phyloP scores from a whole-genome alignment of 2,797 vertebrate species.

The Craterocephalus amniculus region DNA sequence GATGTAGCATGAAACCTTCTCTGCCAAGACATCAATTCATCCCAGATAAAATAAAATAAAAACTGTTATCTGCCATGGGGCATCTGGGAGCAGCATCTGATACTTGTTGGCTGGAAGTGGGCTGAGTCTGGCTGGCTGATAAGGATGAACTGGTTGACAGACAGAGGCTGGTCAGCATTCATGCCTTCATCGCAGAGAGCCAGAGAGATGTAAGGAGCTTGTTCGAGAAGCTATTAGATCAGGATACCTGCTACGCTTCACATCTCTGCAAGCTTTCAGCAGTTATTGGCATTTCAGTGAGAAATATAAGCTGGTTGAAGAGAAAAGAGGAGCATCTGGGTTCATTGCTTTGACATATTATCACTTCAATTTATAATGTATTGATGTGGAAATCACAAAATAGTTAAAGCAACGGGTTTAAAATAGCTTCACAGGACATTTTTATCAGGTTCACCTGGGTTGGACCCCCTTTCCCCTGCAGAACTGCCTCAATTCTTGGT shows the following conservation, averaged over 20 bases:
- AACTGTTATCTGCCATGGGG: constrained; percentile 28
- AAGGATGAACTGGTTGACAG: constrained; percentile 56
- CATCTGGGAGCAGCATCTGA: constrained; percentile 59
- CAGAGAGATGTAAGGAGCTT: constrained; percentile 14
- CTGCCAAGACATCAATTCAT: constrained; percentile 25
- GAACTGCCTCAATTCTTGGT: too few species aligned
- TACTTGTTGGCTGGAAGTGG: constrained; percentile 48
- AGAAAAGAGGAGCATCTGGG: too few species aligned
- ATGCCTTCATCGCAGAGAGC: constrained; percentile 40
- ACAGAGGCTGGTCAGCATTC: constrained; percentile 55
- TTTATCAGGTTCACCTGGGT: too few species aligned
- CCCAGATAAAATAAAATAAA: constrained; percentile 4
- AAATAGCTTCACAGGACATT: too few species aligned
- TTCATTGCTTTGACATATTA: too few species aligned
- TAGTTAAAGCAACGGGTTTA: too few species aligned
- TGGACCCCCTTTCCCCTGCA: too few species aligned
- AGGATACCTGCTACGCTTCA: constrained; percentile 11
- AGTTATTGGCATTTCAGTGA: neutral
- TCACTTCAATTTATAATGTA: too few species aligned
- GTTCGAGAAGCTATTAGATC: neutral
- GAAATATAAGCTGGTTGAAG: too few species aligned
- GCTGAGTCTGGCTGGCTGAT: constrained; percentile 45
- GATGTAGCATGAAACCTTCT: constrained; percentile 34
- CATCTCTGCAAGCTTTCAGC: neutral
- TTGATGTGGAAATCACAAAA: too few species aligned